These are phyloP conservation scores for Netelia fuscicornis DNA, from an alignment of 2,888 invertebrate species.

Conservation along the genomic window DNA sequence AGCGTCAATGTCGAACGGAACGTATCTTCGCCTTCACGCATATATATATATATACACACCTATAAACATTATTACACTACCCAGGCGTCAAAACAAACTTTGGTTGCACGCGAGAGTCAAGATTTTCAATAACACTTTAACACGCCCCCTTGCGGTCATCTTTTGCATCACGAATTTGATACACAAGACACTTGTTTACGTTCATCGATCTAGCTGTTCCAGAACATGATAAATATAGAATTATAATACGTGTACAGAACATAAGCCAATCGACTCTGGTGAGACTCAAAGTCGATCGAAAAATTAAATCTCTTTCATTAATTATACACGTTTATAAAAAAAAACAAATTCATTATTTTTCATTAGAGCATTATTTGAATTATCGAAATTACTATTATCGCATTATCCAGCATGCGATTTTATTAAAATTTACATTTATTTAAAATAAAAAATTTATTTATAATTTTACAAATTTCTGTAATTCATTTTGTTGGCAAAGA, in stretches of 20 bases:
- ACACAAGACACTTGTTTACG: neutral
- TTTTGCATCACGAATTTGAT: neutral
- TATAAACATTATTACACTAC: neutral
- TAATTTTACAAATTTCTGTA: too few relatives aligned
- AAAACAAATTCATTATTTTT: neutral
- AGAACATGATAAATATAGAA: too few relatives aligned
- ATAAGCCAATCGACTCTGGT: neutral
- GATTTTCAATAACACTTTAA: conserved; percentile 8
- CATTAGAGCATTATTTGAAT: too few relatives aligned
- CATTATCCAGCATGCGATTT: too few relatives aligned
- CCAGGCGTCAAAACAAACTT: neutral
- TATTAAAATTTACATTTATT: too few relatives aligned
- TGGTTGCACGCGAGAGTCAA: conserved; percentile 4
- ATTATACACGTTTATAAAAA: neutral
- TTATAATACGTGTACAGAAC: too few relatives aligned
- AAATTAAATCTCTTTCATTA: neutral
- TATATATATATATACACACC: neutral
- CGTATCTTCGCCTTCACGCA: neutral
- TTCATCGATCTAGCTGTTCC: neutral
- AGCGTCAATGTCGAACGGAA: conserved; percentile 7
- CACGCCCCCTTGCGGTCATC: neutral
- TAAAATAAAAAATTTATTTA: too few relatives aligned
- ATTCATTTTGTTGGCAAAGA: neutral
- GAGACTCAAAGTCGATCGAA: neutral
- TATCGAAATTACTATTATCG: too few relatives aligned